Evolutionary conservation across 2,797 vertebrate species (phyloP).

Genomic region (Syncerus caffer): DNA sequence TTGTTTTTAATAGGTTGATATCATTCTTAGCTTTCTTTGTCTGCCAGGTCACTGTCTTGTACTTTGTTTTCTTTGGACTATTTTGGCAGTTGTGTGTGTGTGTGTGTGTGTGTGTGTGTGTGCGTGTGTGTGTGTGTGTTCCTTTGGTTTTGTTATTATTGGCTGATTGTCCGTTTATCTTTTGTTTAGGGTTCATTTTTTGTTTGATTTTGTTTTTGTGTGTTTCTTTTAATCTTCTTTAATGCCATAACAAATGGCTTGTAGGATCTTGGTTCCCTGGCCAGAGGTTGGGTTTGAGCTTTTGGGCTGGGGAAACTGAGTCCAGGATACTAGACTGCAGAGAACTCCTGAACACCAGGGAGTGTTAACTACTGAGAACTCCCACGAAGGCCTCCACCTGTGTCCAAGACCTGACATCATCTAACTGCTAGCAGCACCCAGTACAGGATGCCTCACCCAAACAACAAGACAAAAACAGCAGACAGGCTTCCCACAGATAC

Average conservation of each 20-base stretch:
- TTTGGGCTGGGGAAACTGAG: not conserved
- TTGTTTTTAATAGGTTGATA: not conserved
- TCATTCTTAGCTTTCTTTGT: not conserved
- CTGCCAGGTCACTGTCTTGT: not conserved
- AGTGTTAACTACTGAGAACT: not conserved
- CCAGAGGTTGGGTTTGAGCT: not conserved
- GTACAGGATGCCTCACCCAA: not conserved
- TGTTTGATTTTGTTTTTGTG: not conserved
- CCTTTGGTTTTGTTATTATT: not conserved
- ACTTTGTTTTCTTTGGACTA: not conserved
- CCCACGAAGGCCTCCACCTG: not conserved
- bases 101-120: not conserved
- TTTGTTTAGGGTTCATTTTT: not conserved
- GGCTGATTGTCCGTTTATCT: not conserved
- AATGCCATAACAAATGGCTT: not conserved
- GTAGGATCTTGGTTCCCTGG: not conserved
- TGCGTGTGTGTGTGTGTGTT: not conserved
- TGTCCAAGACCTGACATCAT: not conserved
- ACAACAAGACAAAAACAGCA: not conserved
- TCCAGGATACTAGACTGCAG: not conserved
- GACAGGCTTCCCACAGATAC: not conserved
- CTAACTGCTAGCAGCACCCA: not conserved
- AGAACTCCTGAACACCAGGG: not conserved
- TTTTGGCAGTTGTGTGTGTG: rapidly evolving
- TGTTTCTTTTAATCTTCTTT: not conserved